Evolutionary conservation across 2,113 vertebrate species (phyloP).

Genomic region (Pavo muticus): DNA sequence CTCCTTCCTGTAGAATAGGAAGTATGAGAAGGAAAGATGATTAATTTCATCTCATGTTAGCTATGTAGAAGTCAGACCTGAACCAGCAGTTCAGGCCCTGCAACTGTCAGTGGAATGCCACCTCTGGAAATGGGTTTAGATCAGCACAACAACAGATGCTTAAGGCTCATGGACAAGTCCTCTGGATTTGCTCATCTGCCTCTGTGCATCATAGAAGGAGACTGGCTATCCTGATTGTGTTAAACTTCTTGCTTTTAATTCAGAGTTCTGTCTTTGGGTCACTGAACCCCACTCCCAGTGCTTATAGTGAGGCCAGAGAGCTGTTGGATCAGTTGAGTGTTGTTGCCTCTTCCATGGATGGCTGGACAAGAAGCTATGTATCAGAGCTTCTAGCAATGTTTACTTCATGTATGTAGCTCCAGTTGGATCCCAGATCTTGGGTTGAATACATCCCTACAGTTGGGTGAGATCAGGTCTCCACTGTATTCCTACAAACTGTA

Average conservation of each 20-base stretch:
- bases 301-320: background rate
- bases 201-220: background rate
- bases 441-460: background rate
- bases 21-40: background rate
- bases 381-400: background rate
- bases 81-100: background rate
- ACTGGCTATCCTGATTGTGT: background rate
- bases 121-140: background rate
- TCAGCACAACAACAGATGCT: background rate
- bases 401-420: fast-evolving
- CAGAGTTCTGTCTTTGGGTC: background rate
- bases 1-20: background rate
- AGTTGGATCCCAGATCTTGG: background rate
- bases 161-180: background rate
- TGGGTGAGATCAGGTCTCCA: background rate
- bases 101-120: background rate
- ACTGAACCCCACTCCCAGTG: background rate
- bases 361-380: background rate
- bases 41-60: background rate
- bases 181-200: background rate
- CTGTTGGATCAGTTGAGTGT: background rate
- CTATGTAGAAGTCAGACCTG: background rate
- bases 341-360: background rate
- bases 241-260: background rate
- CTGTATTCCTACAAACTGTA: background rate